phyloP scores from a whole-genome alignment of 1,140 invertebrate genomes.

The Zaprionus camerounensis region DNA sequence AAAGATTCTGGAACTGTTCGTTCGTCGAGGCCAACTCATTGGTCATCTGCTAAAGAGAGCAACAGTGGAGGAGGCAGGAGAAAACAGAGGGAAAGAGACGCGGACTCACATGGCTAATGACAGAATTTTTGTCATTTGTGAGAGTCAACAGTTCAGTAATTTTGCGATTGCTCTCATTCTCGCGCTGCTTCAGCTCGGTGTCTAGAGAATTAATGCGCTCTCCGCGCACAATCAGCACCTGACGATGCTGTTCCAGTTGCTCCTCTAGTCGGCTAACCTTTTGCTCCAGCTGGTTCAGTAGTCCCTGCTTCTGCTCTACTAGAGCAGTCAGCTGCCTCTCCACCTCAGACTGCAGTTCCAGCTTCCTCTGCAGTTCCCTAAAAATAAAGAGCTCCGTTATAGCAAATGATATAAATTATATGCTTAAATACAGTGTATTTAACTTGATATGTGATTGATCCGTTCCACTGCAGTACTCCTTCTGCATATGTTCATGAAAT shows the following conservation, averaged over 20 bases:
- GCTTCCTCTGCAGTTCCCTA: constrained; percentile 31
- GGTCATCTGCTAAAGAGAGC: constrained; percentile 80
- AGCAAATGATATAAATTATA: not conserved
- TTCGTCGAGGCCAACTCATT: constrained; percentile 85
- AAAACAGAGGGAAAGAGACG: not conserved
- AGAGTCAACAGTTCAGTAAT: constrained; percentile 47
- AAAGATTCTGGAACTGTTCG: constrained; percentile 86
- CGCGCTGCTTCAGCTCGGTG: constrained; percentile 51
- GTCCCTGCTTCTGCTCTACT: constrained; percentile 24
- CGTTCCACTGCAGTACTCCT: not conserved
- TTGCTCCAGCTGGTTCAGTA: constrained; percentile 9
- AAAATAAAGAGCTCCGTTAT: not conserved
- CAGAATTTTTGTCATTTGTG: constrained; percentile 46
- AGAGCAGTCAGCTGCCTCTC: constrained; percentile 7
- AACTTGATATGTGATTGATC: constrained; percentile 7
- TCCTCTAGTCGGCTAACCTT: constrained; percentile 35
- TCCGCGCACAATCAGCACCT: constrained; percentile 52
- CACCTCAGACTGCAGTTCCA: not conserved
- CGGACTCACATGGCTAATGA: constrained; percentile 51
- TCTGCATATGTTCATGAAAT: not conserved
- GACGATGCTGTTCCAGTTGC: constrained; percentile 36
- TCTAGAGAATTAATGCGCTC: constrained; percentile 48
- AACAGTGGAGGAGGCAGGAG: not conserved
- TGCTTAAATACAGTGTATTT: not conserved
- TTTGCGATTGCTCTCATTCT: constrained; percentile 37